Conservation (phyloP, 2,888 invertebrate genomes). For the Brachypterus glaber region DNA sequence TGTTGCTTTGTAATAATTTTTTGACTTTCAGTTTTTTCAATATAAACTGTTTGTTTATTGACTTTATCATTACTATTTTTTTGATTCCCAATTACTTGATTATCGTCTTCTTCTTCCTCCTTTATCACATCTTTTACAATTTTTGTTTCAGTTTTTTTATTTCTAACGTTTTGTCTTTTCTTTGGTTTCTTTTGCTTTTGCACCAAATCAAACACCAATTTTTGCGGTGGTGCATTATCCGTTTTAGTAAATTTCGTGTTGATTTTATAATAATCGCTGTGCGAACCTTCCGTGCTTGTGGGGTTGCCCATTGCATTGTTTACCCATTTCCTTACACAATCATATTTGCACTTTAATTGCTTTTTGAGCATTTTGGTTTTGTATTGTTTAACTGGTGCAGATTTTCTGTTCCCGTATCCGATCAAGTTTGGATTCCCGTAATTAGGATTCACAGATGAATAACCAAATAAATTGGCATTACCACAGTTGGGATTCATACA, state of each 20-base stretch:
- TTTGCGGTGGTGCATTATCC: conserved; percentile 26
- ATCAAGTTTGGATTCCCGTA: background rate
- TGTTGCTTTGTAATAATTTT: conserved; percentile 8
- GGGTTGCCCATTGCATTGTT: conserved; percentile 11
- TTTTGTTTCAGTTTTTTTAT: no score
- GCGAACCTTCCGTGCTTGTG: background rate
- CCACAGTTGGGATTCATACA: conserved; percentile 24
- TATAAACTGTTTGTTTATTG: background rate
- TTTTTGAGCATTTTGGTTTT: background rate
- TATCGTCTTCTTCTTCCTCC: no score
- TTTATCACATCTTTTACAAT: no score
- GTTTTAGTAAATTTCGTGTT: conserved; percentile 21
- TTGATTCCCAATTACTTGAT: no score
- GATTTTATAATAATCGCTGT: conserved; percentile 25
- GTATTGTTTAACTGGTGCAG: no score
- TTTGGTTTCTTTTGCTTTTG: conserved; percentile 30
- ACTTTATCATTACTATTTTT: conserved; percentile 10
- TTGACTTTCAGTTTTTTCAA: conserved; percentile 5
- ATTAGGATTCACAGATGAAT: no score
- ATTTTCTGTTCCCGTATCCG: no score
- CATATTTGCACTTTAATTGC: background rate
- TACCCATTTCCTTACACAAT: background rate
- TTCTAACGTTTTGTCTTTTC: no score
- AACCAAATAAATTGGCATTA: no score
- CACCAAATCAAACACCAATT: conserved; percentile 37